Percentiles rank a stretch among this genome's conserved stretches.
Conservation (phyloP, 23 tunicate species). For the Aplidium turbinatum region DNA sequence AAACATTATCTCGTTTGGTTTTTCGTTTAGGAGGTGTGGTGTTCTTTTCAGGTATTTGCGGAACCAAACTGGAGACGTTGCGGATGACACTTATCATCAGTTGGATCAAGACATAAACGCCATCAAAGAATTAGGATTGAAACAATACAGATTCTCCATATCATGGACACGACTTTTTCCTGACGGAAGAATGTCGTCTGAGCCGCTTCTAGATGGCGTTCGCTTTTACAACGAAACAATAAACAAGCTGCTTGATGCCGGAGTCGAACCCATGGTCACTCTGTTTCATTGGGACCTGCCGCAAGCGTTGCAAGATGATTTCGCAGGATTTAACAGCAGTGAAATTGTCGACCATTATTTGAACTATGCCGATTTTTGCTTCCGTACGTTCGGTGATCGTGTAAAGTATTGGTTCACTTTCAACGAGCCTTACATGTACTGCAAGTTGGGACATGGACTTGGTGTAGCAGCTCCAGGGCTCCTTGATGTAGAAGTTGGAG, state of each 20-base stretch:
- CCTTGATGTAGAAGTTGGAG: conserved; percentile 54
- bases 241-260: conserved; percentile 58
- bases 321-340: conserved; percentile 87
- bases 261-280: conserved; percentile 85
- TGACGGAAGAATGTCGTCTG: conserved; percentile 54
- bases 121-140: conserved; percentile 76
- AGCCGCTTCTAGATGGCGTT: conserved; percentile 66
- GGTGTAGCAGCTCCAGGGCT: conserved; percentile 90
- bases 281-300: conserved; percentile 97
- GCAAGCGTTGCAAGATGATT: conserved; percentile 74
- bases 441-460: conserved; percentile 85
- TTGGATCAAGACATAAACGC: conserved; percentile 70
- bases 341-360: conserved; percentile 62
- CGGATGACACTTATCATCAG: conserved; percentile 84
- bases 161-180: conserved; percentile 93
- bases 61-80: conserved; percentile 87
- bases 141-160: conserved; percentile 90
- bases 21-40: not conserved
- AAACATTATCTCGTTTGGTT: too few species aligned
- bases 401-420: conserved; percentile 95
- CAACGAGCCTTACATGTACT: conserved; percentile 84
- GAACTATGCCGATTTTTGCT: conserved; percentile 69
- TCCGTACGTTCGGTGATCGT: conserved; percentile 83
- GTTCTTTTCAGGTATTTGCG: conserved; percentile 46
- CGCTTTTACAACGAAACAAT: conserved; percentile 80